Conservation (phyloP, 2,888 invertebrate species). For the Hemithea aestivaria region DNA sequence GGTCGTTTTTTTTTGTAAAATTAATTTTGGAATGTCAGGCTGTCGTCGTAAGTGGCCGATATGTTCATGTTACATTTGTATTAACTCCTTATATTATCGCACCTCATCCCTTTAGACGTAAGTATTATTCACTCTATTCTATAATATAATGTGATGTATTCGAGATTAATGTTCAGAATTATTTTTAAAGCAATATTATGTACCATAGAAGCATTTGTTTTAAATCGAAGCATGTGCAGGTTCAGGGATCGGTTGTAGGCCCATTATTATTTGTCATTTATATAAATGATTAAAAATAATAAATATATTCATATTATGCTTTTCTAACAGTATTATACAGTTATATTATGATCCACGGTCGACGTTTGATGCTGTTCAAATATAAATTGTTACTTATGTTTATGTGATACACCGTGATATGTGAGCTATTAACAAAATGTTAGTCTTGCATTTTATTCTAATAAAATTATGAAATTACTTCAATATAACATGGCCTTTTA, state of each 20-base stretch:
- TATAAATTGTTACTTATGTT: slow-evolving; percentile 19
- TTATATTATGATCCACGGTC: slow-evolving; percentile 20
- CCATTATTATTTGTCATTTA: no score
- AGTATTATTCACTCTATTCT: slow-evolving; percentile 49
- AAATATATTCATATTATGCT: slow-evolving; percentile 37
- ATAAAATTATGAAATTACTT: slow-evolving; percentile 42
- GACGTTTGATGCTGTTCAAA: slow-evolving; percentile 10
- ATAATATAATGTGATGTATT: slow-evolving; percentile 55
- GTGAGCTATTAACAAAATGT: slow-evolving; percentile 27
- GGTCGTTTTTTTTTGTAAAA: no score
- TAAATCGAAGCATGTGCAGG: slow-evolving; percentile 56
- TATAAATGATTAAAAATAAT: no score
- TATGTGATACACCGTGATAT: slow-evolving; percentile 32
- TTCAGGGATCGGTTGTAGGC: no score
- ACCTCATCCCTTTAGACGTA: slow-evolving; percentile 57
- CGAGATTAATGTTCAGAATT: slow-evolving; percentile 55
- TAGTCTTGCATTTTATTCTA: slow-evolving; percentile 46
- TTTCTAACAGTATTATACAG: slow-evolving; percentile 45
- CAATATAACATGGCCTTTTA: slow-evolving; percentile 27
- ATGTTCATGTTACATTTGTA: slow-evolving; percentile 22
- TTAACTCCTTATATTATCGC: slow-evolving; percentile 35
- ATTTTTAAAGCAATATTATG: slow-evolving; percentile 57
- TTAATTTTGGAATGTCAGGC: no score
- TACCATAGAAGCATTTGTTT: slow-evolving; percentile 51
- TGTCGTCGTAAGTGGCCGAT: no score